Evolutionary conservation across 2,113 vertebrate species (phyloP).

Genomic region (Gobiocypris rarus): DNA sequence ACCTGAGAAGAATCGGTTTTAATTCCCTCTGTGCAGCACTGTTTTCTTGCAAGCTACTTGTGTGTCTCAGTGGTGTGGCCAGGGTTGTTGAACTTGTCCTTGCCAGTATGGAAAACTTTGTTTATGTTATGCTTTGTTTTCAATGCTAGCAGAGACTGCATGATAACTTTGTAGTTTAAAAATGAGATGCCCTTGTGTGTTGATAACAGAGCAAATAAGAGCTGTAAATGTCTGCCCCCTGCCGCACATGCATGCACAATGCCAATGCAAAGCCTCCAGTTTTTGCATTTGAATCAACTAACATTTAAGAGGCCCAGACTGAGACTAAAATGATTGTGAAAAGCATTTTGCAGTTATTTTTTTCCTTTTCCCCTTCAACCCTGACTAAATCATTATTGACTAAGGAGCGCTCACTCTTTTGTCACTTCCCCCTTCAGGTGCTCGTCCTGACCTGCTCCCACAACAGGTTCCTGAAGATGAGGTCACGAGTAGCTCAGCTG

Average conservation of each 20-base stretch:
- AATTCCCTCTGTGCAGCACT: not conserved
- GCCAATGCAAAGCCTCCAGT: not conserved
- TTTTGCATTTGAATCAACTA: not conserved
- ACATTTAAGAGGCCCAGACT: not conserved
- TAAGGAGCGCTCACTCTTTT: constrained; percentile 4
- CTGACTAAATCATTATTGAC: not conserved
- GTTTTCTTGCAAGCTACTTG: not conserved
- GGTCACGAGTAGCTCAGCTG: constrained; percentile 70
- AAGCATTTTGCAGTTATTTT: not conserved
- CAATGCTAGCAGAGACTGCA: not conserved
- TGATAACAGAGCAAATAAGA: not conserved
- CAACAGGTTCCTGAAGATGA: constrained; percentile 73
- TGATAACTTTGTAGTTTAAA: not conserved
- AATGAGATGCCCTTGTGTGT: not conserved
- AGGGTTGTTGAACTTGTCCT: not conserved
- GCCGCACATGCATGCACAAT: no score
- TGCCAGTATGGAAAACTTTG: not conserved
- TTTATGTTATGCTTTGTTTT: not conserved
- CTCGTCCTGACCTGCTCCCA: constrained; percentile 86
- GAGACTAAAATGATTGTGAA: no score
- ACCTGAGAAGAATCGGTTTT: no score
- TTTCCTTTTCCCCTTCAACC: not conserved
- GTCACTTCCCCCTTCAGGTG: constrained; percentile 66
- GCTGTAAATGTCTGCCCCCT: constrained; percentile 13
- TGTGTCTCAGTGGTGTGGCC: not conserved